phyloP scores from a whole-genome alignment of 53 echinoderm and acorn worm species.

The Temnopleurus reevesii region DNA sequence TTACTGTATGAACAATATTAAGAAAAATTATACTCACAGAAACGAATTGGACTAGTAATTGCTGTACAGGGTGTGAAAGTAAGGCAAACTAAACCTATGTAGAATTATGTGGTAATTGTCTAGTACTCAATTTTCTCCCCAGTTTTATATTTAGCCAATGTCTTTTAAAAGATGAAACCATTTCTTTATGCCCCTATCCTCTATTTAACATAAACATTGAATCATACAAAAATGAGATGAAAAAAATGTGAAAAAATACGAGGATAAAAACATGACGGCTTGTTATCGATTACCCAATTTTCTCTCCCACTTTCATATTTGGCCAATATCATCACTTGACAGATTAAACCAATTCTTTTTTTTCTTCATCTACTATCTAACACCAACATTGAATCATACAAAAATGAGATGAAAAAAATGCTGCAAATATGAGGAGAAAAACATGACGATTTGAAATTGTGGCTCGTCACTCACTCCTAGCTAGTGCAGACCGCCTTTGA shows the following conservation, averaged over 20 bases:
- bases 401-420: conserved; percentile 6
- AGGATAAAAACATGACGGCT: not conserved
- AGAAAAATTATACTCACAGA: no score
- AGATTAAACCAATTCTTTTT: not conserved
- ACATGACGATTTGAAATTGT: conserved; percentile 13
- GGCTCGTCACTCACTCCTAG: conserved; percentile 57
- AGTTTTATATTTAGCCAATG: no score
- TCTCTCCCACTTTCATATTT: no score
- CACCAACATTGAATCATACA: not conserved
- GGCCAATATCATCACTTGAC: no score
- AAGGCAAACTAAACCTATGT: no score
- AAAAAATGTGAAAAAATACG: conserved; percentile 28
- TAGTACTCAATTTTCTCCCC: no score
- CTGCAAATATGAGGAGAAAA: not conserved
- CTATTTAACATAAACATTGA: not conserved
- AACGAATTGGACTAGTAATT: no score
- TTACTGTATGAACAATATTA: no score
- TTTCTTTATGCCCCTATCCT: not conserved
- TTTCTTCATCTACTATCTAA: not conserved
- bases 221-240: not conserved
- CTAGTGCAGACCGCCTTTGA: conserved; percentile 50
- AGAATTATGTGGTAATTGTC: no score
- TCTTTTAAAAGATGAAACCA: not conserved
- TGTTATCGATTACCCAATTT: no score
- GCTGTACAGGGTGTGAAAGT: no score